Base-by-base conservation (phyloP, 2,797 vertebrate species). In the Lepus oiostolus region DNA sequence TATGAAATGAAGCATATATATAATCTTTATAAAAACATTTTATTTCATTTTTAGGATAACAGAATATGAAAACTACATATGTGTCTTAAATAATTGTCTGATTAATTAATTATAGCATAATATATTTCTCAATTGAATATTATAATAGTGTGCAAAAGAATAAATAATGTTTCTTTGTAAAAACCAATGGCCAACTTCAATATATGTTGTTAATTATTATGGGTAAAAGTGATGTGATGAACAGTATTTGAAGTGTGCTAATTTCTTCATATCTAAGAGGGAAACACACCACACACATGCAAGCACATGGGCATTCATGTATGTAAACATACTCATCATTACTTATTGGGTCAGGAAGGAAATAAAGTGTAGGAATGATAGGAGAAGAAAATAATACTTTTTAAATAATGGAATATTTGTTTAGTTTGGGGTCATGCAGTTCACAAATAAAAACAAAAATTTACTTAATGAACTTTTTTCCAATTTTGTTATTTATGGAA, bases 21-120 rank as follows among this genome's bases (percentile, higher is more conserved):
- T 21, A 38, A 4, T n/a, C 86, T 62, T 79, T 68, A 16, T 58
- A 58, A 16, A 60, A 80, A 62, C 4, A 86, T 21, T 30, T 71
- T 80, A 68, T 50, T 26, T 60, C 22, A 74, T 85, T 81, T n/a
- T 85, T 86, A 60, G 30, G 32, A 91, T 82, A 89, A 95, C 1
- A 86, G 58, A 63, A 58, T 0, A 68, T 70, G 6, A 21, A 92
- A 88, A 63, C 3, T 93, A 26, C 3, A 2, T 6, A 50, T 5
- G 21, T 5, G 9, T 26, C 19, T 82, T 93, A 22, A 54, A 10
- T 62, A 76, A 87, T 47, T 21, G 13, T 30, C 2, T 75, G 4
- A 16, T 50, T 54, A 38, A 94, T 17, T 58, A 72, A 47, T 47
- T 54, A 71, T 32, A 67, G 4, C 4, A 42, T 14, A 5, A 54